Percentiles rank a stretch among this genome's conserved stretches.
Evolutionary conservation across 2,888 invertebrate genomes (phyloP).

Genomic region (Eupithecia inturbata): DNA sequence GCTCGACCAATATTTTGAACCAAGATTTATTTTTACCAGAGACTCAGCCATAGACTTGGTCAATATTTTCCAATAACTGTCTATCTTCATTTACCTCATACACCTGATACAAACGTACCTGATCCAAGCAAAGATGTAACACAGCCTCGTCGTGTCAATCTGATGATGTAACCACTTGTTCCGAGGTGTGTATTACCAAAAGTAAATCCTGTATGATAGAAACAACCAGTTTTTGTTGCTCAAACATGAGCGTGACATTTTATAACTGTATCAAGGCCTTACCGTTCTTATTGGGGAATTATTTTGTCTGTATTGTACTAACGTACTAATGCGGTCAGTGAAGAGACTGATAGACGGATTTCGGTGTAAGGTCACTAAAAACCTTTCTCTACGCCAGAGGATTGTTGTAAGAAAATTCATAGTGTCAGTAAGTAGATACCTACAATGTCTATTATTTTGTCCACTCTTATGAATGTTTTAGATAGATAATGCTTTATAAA

Average conservation of each 20-base stretch:
- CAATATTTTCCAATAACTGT: not conserved
- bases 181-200: slow-evolving; percentile 38
- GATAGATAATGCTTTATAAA: not conserved
- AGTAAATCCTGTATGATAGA: slow-evolving; percentile 54
- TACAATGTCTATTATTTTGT: not conserved
- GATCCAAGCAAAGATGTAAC: slow-evolving; percentile 1
- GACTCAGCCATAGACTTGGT: no score
- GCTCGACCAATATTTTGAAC: no score
- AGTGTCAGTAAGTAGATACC: not conserved
- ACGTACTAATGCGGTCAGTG: slow-evolving; percentile 36
- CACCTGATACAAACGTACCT: not conserved
- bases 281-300: slow-evolving; percentile 72
- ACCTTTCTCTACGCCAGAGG: slow-evolving; percentile 14
- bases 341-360: not conserved
- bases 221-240: slow-evolving; percentile 66
- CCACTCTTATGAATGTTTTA: not conserved
- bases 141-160: slow-evolving; percentile 7
- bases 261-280: slow-evolving; percentile 80
- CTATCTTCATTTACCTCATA: not conserved
- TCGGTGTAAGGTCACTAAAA: not conserved
- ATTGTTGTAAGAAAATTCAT: not conserved
- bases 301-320: slow-evolving; percentile 53
- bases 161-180: slow-evolving; percentile 33
- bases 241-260: slow-evolving; percentile 78
- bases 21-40: no score